Evolutionary conservation across 1,140 invertebrate species (phyloP).

Genomic region (Lasaia peninsularis): DNA sequence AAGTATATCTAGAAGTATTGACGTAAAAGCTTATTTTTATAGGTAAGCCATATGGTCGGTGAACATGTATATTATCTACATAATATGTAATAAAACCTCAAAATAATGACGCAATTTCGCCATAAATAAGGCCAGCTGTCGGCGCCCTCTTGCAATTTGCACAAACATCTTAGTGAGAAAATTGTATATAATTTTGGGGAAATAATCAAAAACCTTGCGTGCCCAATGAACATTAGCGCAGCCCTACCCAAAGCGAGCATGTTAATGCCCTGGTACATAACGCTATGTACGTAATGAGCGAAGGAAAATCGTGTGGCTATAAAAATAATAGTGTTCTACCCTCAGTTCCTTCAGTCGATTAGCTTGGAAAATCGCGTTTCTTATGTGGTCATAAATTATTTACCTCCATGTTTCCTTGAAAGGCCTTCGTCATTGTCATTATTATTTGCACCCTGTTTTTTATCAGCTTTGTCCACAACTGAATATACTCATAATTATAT

Average conservation of each 20-base stretch:
- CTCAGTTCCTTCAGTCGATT: conserved; percentile 2
- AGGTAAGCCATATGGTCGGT: too few species aligned
- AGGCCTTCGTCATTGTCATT: background rate
- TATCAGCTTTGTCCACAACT: too few species aligned
- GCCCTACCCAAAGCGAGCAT: conserved; percentile 8
- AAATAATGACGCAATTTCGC: too few species aligned
- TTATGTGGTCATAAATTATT: background rate
- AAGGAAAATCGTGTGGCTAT: conserved; percentile 9
- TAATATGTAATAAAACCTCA: too few species aligned
- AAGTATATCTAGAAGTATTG: too few species aligned
- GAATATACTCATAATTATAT: too few species aligned
- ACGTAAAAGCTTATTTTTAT: too few species aligned
- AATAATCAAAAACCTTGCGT: conserved; percentile 10
- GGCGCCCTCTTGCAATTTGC: conserved; percentile 9
- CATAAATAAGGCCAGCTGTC: too few species aligned
- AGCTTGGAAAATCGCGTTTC: conserved; percentile 8
- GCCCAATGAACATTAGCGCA: background rate
- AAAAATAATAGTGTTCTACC: conserved; percentile 9
- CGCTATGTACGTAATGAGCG: conserved; percentile 10
- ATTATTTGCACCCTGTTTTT: too few species aligned
- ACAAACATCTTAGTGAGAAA: conserved; percentile 12
- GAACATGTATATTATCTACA: too few species aligned
- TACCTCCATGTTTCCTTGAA: background rate
- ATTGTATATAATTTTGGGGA: conserved; percentile 13
- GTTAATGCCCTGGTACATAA: conserved; percentile 12